phyloP scores from a whole-genome alignment of 2,113 vertebrate genomes.

The Myanophis thanlyinensis region DNA sequence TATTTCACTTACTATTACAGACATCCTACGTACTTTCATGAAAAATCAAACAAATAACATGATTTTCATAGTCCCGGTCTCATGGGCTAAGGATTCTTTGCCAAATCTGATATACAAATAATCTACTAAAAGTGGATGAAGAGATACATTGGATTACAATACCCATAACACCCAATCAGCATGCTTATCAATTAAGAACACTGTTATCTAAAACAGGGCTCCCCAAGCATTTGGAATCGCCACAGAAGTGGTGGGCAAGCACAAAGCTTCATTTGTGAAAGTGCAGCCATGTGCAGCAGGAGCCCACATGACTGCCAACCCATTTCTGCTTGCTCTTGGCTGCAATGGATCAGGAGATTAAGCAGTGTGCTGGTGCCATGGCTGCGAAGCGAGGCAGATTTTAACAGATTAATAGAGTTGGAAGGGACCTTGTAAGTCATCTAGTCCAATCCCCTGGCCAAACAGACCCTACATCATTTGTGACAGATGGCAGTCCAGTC shows the following conservation, averaged over 20 bases:
- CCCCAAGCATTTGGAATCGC: neutral
- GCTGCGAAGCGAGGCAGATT: no score
- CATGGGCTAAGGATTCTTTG: neutral
- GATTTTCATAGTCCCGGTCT: neutral
- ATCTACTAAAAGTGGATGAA: neutral
- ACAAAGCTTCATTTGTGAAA: neutral
- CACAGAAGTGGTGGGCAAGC: neutral
- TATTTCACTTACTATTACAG: neutral
- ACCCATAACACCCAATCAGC: neutral
- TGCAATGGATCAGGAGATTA: no score
- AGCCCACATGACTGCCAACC: no score
- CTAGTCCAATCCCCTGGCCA: no score
- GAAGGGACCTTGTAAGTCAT: no score
- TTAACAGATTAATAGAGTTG: no score
- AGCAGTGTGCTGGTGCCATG: no score
- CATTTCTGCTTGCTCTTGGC: no score
- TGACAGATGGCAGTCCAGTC: no score
- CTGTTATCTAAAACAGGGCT: neutral
- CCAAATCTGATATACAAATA: neutral
- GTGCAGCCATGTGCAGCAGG: rapidly evolving
- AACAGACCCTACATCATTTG: no score
- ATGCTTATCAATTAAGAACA: neutral
- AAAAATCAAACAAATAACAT: neutral
- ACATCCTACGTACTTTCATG: neutral
- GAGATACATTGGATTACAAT: neutral